Evolutionary conservation across 2,113 vertebrate species (phyloP).

Genomic region (Gambusia affinis): DNA sequence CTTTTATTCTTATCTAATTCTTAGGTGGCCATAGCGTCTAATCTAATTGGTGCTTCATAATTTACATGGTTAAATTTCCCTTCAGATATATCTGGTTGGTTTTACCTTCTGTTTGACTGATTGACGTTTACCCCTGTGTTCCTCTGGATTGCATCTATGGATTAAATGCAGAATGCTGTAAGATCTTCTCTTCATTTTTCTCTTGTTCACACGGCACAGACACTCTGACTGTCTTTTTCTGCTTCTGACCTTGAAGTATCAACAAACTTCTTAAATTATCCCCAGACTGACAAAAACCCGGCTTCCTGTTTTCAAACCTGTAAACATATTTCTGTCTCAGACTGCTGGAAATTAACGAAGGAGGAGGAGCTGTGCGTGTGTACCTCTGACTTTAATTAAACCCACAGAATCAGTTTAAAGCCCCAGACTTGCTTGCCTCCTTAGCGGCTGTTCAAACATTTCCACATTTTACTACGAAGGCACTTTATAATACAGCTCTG

Average conservation of each 20-base stretch:
- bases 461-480: not conserved
- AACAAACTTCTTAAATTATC: constrained; percentile 46
- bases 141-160: no score
- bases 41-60: no score
- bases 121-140: no score
- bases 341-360: constrained; percentile 40
- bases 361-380: constrained; percentile 18
- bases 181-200: constrained; percentile 12
- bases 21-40: not conserved
- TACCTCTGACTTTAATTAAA: constrained; percentile 48
- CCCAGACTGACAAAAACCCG: constrained; percentile 30
- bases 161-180: not conserved
- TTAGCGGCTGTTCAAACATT: not conserved
- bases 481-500: constrained; percentile 7
- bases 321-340: constrained; percentile 43
- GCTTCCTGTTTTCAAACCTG: constrained; percentile 35
- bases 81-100: no score
- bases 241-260: constrained; percentile 15
- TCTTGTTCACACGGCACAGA: constrained; percentile 10
- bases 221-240: constrained; percentile 9
- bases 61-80: no score
- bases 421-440: not conserved
- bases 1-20: not conserved
- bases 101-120: no score
- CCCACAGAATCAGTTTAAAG: constrained; percentile 20